A percentile compares a stretch with the other conserved stretches of the same genome.
These are phyloP conservation scores for Sialia sialis DNA, from an alignment of 2,113 vertebrate species.

Conservation along the genomic window DNA sequence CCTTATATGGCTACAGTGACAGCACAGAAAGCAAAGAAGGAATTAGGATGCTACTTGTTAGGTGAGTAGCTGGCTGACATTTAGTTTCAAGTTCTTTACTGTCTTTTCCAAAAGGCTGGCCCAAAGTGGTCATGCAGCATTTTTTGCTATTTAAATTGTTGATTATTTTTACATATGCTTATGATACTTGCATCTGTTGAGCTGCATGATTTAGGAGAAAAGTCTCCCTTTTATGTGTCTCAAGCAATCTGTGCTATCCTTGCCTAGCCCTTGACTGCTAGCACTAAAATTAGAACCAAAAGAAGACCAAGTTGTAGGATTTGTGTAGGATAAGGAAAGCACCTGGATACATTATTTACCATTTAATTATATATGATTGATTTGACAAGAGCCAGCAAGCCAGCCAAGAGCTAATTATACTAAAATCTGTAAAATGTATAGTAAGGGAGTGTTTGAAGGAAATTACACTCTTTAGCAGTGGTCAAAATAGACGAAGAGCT, in stretches of 20 bases:
- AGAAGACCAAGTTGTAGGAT: neutral
- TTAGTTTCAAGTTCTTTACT: slow-evolving; percentile 21
- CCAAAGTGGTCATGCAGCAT: slow-evolving; percentile 23
- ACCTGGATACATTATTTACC: neutral
- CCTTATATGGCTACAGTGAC: neutral
- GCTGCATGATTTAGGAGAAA: neutral
- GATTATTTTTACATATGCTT: neutral
- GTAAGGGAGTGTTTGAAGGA: neutral
- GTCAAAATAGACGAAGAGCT: neutral
- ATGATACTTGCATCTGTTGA: neutral
- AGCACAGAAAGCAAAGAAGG: neutral
- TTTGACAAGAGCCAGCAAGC: neutral
- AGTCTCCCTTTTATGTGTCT: neutral
- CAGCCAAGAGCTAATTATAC: neutral
- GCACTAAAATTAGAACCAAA: neutral
- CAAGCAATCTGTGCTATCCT: neutral
- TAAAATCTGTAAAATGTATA: neutral
- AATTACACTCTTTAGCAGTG: neutral
- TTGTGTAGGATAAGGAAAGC: neutral
- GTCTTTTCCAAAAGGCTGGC: slow-evolving; percentile 2
- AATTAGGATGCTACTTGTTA: neutral
- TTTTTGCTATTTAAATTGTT: slow-evolving; percentile 51
- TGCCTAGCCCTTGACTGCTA: neutral
- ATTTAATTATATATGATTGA: neutral
- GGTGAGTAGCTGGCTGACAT: neutral